These are phyloP conservation scores for Cataglyphis livida DNA, from an alignment of 2,888 invertebrate genomes.

Conservation along the genomic window DNA sequence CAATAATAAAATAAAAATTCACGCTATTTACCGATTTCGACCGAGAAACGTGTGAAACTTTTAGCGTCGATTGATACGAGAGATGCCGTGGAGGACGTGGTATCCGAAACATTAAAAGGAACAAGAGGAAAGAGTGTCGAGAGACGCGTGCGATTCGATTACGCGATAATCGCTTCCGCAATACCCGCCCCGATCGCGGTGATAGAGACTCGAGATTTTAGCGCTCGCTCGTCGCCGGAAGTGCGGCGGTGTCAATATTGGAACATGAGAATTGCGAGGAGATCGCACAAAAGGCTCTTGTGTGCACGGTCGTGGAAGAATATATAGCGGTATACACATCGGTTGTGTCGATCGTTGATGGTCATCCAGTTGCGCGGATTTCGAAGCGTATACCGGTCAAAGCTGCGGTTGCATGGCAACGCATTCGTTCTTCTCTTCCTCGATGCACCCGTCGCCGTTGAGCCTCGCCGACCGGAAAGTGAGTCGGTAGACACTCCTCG, in stretches of 20 bases:
- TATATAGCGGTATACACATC: constrained; percentile 9
- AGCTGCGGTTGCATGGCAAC: constrained; percentile 59
- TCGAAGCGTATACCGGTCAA: constrained; percentile 44
- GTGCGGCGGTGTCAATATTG: constrained; percentile 41
- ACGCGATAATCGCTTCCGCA: constrained; percentile 38
- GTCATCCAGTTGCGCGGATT: constrained; percentile 8
- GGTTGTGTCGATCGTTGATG: background rate
- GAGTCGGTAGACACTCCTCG: constrained; percentile 14
- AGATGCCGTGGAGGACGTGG: background rate
- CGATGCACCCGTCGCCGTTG: constrained; percentile 1
- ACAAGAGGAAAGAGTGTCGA: background rate
- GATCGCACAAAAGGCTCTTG: constrained; percentile 42
- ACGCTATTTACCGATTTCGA: background rate
- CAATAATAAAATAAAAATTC: constrained; percentile 14
- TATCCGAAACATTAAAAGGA: background rate
- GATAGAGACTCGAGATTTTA: constrained; percentile 34
- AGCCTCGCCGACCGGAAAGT: background rate
- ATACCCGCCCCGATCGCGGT: constrained; percentile 2
- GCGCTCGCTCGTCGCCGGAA: constrained; percentile 20
- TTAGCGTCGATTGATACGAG: constrained; percentile 12
- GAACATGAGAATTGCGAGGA: constrained; percentile 42
- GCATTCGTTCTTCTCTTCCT: constrained; percentile 44
- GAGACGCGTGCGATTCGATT: constrained; percentile 40
- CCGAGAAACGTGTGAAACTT: background rate
- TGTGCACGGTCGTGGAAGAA: constrained; percentile 22